phyloP scores from a whole-genome alignment of 2,888 invertebrate species.

The Dilophus febrilis region DNA sequence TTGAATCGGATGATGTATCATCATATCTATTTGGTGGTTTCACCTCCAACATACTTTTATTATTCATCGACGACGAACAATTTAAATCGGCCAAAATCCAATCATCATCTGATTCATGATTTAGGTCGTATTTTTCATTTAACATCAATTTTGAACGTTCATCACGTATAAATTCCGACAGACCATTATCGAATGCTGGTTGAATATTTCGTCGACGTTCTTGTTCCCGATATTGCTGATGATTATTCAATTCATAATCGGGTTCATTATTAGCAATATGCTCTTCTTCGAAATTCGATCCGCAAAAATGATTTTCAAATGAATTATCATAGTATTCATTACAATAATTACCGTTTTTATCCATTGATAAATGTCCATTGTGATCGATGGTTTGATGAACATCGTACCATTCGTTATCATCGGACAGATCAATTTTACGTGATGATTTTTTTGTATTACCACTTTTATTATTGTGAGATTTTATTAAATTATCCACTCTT shows the following conservation, averaged over 20 bases:
- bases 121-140: slow-evolving; percentile 26
- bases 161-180: slow-evolving; percentile 26
- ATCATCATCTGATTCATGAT: slow-evolving; percentile 18
- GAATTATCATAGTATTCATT: background rate
- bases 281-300: too few species aligned
- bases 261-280: too few species aligned
- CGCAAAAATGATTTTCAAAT: too few species aligned
- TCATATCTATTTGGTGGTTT: slow-evolving; percentile 27
- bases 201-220: slow-evolving; percentile 19
- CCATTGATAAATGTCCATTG: too few species aligned
- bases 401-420: too few species aligned
- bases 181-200: slow-evolving; percentile 18
- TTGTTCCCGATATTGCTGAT: slow-evolving; percentile 4
- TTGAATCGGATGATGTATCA: slow-evolving; percentile 28
- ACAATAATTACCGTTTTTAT: too few species aligned
- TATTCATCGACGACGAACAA: slow-evolving; percentile 17
- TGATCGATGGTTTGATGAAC: too few species aligned
- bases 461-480: too few species aligned
- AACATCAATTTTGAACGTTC: slow-evolving; percentile 24
- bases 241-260: slow-evolving; percentile 1
- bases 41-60: slow-evolving; percentile 27
- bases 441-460: too few species aligned
- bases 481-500: too few species aligned
- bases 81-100: background rate
- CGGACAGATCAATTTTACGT: too few species aligned